Conservation (phyloP, 2,797 vertebrate genomes). For the Onychomys leucogaster region DNA sequence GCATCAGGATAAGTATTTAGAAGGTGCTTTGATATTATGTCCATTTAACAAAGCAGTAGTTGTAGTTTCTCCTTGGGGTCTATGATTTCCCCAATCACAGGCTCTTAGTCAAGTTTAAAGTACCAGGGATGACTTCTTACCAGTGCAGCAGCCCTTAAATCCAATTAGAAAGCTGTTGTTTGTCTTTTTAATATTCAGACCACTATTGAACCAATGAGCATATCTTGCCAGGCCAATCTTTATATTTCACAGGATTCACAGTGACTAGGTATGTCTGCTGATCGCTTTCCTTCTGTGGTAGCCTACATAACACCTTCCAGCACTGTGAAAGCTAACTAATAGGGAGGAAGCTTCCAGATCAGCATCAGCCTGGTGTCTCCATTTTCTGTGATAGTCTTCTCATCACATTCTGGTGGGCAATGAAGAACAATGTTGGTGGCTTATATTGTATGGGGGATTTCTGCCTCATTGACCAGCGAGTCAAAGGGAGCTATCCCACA, state of each 20-base stretch:
- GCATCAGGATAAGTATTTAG: neutral
- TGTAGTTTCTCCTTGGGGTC: neutral
- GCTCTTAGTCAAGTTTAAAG: neutral
- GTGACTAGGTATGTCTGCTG: neutral
- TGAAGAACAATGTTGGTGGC: neutral
- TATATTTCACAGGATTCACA: neutral
- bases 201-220: neutral
- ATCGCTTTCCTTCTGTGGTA: no score
- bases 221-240: neutral
- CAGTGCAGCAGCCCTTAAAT: neutral
- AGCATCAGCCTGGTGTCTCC: neutral
- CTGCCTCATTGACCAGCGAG: neutral
- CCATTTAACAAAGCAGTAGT: neutral
- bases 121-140: neutral
- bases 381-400: neutral
- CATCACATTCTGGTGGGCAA: neutral
- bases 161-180: neutral
- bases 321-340: neutral
- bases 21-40: neutral
- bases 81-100: neutral
- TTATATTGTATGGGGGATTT: neutral
- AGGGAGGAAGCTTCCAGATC: neutral
- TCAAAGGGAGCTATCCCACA: neutral
- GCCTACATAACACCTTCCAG: neutral
- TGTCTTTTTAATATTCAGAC: neutral